Conservation (phyloP, 2,888 invertebrate genomes). For the Eupithecia insigniata region DNA sequence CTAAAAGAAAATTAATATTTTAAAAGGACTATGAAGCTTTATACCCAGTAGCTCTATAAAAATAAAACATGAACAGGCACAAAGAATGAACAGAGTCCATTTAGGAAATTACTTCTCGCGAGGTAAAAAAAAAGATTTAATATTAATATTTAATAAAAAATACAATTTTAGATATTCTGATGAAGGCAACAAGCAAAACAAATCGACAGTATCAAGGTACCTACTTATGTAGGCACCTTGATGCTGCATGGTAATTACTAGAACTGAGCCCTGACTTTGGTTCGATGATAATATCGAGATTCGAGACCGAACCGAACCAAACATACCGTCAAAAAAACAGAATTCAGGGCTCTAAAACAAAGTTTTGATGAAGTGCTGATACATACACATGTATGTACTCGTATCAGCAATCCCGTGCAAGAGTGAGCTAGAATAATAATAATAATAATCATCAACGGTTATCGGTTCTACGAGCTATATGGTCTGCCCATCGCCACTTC, state of each 20-base stretch:
- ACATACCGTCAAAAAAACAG: not conserved
- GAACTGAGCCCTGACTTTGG: not conserved
- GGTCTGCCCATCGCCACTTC: too few relatives aligned
- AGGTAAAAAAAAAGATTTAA: not conserved
- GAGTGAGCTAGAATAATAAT: too few relatives aligned
- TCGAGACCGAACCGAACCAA: not conserved
- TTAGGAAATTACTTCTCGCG: not conserved
- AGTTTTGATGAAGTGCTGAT: too few relatives aligned
- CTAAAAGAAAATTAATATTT: slow-evolving; percentile 16
- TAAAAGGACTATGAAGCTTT: slow-evolving; percentile 9
- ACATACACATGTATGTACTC: too few relatives aligned
- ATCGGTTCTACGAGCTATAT: too few relatives aligned
- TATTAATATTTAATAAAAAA: not conserved
- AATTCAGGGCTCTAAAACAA: not conserved
- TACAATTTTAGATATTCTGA: not conserved
- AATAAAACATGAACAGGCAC: slow-evolving; percentile 1
- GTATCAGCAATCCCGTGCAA: too few relatives aligned
- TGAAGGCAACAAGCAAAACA: not conserved
- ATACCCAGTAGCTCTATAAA: slow-evolving; percentile 29
- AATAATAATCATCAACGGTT: too few relatives aligned
- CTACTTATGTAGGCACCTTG: too few relatives aligned
- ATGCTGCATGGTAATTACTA: too few relatives aligned
- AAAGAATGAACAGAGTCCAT: slow-evolving; percentile 4
- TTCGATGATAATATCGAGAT: not conserved
- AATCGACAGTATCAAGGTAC: too few relatives aligned